These are phyloP conservation scores for Nemotelus pantherinus DNA, from an alignment of 2,888 invertebrate genomes.

Conservation along the genomic window DNA sequence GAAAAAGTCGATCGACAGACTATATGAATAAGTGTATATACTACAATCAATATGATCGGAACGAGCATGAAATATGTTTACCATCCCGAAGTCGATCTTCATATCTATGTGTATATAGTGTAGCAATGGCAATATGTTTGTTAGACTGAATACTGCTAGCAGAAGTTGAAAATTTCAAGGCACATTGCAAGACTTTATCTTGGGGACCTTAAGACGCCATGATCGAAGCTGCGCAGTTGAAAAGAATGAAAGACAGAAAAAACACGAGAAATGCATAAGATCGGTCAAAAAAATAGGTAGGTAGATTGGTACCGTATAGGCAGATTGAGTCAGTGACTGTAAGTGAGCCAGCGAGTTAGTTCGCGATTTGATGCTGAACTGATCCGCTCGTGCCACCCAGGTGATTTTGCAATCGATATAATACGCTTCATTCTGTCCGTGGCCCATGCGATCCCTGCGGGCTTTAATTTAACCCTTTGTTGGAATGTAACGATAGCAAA, in stretches of 20 bases:
- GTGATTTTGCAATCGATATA: slow-evolving; percentile 43
- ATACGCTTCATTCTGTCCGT: slow-evolving; percentile 35
- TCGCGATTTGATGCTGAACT: not conserved
- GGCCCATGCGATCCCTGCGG: slow-evolving; percentile 1
- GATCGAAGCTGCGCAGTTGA: not conserved
- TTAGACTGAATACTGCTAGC: not conserved
- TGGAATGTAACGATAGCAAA: not conserved
- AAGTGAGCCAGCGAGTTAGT: slow-evolving; percentile 25
- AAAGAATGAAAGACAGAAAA: slow-evolving; percentile 24
- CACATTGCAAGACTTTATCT: slow-evolving; percentile 12
- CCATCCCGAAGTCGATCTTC: slow-evolving; percentile 18
- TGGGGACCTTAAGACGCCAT: slow-evolving; percentile 35
- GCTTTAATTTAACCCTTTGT: slow-evolving; percentile 1
- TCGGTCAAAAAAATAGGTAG: slow-evolving; percentile 37
- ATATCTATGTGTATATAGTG: no score
- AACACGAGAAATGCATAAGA: slow-evolving; percentile 23
- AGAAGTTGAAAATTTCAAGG: slow-evolving; percentile 27
- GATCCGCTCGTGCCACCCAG: slow-evolving; percentile 44
- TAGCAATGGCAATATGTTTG: no score
- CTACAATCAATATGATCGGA: no score
- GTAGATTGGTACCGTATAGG: no score
- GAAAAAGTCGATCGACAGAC: slow-evolving; percentile 20
- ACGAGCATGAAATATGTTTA: slow-evolving; percentile 17
- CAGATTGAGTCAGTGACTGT: slow-evolving; percentile 27
- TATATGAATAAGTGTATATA: not conserved